A percentile compares a stretch with the other conserved stretches of the same genome.
Evolutionary conservation across 2,113 vertebrate species (phyloP).

Genomic region (Etia nguti): DNA sequence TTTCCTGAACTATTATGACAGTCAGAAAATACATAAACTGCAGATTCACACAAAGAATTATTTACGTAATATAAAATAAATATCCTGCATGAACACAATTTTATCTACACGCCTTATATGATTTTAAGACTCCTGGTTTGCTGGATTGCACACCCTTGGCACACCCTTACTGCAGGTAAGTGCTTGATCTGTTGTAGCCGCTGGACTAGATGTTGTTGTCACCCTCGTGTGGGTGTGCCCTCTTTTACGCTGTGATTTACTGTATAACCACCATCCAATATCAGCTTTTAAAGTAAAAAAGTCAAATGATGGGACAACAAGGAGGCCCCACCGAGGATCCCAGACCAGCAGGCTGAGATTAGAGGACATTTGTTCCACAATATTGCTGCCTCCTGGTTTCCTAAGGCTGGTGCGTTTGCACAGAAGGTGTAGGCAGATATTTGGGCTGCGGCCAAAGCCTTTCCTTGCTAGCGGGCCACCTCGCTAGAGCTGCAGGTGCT

Average conservation of each 20-base stretch:
- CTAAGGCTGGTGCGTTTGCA: constrained; percentile 78
- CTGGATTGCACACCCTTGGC: background rate
- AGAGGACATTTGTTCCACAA: constrained; percentile 83
- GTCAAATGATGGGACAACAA: constrained; percentile 11
- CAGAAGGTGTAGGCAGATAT: constrained; percentile 90
- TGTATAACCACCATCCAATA: background rate
- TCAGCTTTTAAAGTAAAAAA: constrained; percentile 11
- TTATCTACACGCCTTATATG: background rate
- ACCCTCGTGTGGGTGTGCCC: background rate
- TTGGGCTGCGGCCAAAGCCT: constrained; percentile 85
- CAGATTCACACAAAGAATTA: background rate
- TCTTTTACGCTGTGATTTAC: background rate
- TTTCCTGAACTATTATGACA: background rate
- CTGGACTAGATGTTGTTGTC: background rate
- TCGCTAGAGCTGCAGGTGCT: constrained; percentile 79
- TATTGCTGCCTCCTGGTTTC: constrained; percentile 84
- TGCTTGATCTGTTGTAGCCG: background rate
- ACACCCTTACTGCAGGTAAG: background rate
- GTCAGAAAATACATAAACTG: background rate
- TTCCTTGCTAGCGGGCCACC: constrained; percentile 73
- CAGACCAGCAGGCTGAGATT: constrained; percentile 81
- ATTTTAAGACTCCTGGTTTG: background rate
- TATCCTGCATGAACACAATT: background rate
- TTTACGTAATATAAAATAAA: background rate
- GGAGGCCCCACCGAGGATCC: constrained; percentile 66